Percentiles rank a stretch among this genome's conserved stretches.
phyloP scores from a whole-genome alignment of 2,888 invertebrate species.

The Drosophila austrosaltans region DNA sequence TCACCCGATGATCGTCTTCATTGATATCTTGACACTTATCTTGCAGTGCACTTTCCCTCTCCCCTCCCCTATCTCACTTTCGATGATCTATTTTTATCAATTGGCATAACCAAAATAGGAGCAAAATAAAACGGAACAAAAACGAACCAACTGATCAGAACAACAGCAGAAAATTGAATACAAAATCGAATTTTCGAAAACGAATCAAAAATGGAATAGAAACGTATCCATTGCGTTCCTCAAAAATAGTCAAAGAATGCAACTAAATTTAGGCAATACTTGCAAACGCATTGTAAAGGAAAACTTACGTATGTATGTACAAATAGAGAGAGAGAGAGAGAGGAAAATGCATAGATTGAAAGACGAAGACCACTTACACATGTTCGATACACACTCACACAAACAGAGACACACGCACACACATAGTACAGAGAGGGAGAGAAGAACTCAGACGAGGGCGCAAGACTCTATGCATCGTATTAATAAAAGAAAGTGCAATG shows the following conservation, averaged over 20 bases:
- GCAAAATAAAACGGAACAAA: conserved; percentile 54
- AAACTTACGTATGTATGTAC: background rate
- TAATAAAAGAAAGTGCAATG: conserved; percentile 78
- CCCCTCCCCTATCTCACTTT: background rate
- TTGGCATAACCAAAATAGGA: conserved; percentile 71
- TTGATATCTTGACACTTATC: conserved; percentile 28
- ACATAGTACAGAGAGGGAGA: background rate
- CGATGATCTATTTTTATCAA: conserved; percentile 73
- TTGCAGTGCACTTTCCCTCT: no score
- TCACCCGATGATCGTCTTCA: conserved; percentile 30
- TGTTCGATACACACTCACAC: conserved; percentile 52
- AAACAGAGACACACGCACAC: background rate
- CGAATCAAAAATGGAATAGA: background rate
- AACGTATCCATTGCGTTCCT: conserved; percentile 6
- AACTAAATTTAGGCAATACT: conserved; percentile 69
- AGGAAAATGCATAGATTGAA: conserved; percentile 2
- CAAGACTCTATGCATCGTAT: conserved; percentile 58
- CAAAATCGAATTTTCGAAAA: background rate
- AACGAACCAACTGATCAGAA: conserved; percentile 12
- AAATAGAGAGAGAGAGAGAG: background rate
- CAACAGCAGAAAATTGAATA: background rate
- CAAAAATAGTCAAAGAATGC: conserved; percentile 70
- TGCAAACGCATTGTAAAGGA: conserved; percentile 32
- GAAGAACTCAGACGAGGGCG: conserved; percentile 19
- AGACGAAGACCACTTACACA: conserved; percentile 60